Conservation (phyloP, 2,888 invertebrate species). For the Urechis unicinctus region DNA sequence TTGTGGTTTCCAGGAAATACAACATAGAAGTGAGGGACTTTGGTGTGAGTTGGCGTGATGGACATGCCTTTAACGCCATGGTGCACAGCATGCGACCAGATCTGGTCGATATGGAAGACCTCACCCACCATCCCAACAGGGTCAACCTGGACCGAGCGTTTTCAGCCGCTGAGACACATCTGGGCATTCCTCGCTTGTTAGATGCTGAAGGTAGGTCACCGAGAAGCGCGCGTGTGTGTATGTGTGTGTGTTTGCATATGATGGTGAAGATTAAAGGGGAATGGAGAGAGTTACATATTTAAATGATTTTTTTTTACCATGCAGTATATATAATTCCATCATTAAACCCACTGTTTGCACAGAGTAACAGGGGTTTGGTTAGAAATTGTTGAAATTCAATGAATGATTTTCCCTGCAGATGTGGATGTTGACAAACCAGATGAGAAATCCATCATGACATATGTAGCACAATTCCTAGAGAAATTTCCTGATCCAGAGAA, state of each 20-base stretch:
- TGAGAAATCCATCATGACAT: conserved; percentile 96
- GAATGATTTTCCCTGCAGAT: conserved; percentile 54
- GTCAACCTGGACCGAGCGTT: conserved; percentile 87
- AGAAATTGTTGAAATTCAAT: no score
- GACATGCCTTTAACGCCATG: conserved; percentile 88
- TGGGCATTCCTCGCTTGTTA: conserved; percentile 83
- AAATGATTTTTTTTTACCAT: no score
- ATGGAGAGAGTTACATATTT: no score
- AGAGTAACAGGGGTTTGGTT: no score
- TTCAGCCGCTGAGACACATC: conserved; percentile 80
- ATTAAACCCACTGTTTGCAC: no score
- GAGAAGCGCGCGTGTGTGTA: background rate
- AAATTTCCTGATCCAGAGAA: conserved; percentile 56
- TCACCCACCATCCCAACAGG: conserved; percentile 71
- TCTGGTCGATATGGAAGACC: conserved; percentile 77
- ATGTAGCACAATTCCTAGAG: conserved; percentile 94
- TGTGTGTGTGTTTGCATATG: conserved; percentile 57
- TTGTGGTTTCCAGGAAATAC: no score
- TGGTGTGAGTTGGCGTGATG: conserved; percentile 92
- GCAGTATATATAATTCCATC: no score
- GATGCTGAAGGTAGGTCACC: conserved; percentile 68
- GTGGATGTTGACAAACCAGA: conserved; percentile 93
- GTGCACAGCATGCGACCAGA: conserved; percentile 92
- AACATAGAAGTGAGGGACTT: conserved; percentile 88
- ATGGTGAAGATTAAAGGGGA: conserved; percentile 87